Conservation (phyloP, 2,888 invertebrate genomes). For the Drosophila pseudotakahashii region DNA sequence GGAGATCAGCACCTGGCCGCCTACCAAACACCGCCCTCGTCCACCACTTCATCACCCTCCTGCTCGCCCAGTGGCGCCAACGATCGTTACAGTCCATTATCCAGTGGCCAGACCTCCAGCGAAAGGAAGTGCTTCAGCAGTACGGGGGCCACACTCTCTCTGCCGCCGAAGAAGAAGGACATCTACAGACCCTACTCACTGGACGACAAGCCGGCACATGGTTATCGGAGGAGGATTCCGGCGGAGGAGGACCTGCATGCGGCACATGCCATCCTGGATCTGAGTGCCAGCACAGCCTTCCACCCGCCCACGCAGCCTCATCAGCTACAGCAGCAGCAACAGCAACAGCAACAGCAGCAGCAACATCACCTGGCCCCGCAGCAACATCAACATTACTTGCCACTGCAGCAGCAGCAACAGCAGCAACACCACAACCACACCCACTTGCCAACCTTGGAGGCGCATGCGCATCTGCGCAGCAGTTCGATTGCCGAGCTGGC, state of each 20-base stretch:
- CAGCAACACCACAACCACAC: conserved; percentile 52
- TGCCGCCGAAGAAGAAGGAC: conserved; percentile 96
- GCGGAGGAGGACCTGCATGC: conserved; percentile 94
- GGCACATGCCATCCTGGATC: conserved; percentile 94
- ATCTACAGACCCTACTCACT: conserved; percentile 95
- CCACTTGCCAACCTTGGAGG: conserved; percentile 59
- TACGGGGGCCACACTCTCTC: conserved; percentile 91
- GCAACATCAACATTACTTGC: conserved; percentile 77
- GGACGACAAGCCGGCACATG: conserved; percentile 86
- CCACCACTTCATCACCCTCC: conserved; percentile 84
- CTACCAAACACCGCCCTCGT: conserved; percentile 82
- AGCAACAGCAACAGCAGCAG: conserved; percentile 67
- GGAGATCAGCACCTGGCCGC: conserved; percentile 73
- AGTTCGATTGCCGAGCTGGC: conserved; percentile 80
- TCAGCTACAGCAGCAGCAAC: conserved; percentile 79
- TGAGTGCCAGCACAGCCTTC: conserved; percentile 93
- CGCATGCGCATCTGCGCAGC: conserved; percentile 69
- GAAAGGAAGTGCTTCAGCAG: conserved; percentile 93
- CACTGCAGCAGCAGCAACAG: conserved; percentile 81
- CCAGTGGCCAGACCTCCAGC: conserved; percentile 86
- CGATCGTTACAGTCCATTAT: conserved; percentile 82
- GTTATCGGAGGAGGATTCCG: conserved; percentile 85
- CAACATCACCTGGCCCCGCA: conserved; percentile 77
- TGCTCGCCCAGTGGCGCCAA: conserved; percentile 77
- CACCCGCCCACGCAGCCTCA: conserved; percentile 87